Evolutionary conservation across 1,140 invertebrate genomes (phyloP).

Genomic region (Bilobella aurantiaca): DNA sequence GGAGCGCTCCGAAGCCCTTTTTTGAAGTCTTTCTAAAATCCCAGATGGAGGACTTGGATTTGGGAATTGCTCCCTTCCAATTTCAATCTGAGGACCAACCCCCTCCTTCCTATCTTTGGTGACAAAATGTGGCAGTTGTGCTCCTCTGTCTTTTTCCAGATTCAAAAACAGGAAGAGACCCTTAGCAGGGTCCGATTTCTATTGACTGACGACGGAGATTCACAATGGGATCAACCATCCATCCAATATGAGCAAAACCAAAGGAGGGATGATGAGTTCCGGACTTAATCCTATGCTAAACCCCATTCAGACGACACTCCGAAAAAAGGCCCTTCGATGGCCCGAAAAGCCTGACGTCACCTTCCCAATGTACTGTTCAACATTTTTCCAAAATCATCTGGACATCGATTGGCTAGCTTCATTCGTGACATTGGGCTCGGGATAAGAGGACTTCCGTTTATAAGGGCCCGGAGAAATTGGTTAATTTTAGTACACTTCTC

Average conservation of each 20-base stretch:
- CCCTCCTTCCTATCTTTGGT: not conserved
- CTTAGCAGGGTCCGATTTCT: slow-evolving; percentile 9
- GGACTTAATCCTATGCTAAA: slow-evolving; percentile 8
- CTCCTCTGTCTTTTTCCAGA: not conserved
- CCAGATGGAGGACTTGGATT: slow-evolving; percentile 4
- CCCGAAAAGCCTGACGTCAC: not conserved
- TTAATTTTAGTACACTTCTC: not conserved
- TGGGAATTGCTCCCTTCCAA: not conserved
- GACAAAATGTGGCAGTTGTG: slow-evolving; percentile 7
- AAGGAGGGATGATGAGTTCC: not conserved
- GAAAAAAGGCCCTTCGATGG: not conserved
- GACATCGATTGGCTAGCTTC: not conserved
- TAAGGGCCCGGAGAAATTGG: not conserved
- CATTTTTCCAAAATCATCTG: no score
- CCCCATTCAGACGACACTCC: not conserved
- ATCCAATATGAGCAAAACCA: slow-evolving; percentile 8
- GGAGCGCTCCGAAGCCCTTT: not conserved
- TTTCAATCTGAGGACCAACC: not conserved
- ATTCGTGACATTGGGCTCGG: not conserved
- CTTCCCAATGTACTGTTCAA: not conserved
- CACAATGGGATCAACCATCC: slow-evolving; percentile 9
- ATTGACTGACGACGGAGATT: slow-evolving; percentile 4
- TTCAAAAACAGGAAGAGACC: not conserved
- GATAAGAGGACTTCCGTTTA: not conserved
- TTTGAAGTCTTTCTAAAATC: not conserved